These are phyloP conservation scores for Heteromyza rotundicornis DNA, from an alignment of 2,888 invertebrate genomes.

Conservation along the genomic window DNA sequence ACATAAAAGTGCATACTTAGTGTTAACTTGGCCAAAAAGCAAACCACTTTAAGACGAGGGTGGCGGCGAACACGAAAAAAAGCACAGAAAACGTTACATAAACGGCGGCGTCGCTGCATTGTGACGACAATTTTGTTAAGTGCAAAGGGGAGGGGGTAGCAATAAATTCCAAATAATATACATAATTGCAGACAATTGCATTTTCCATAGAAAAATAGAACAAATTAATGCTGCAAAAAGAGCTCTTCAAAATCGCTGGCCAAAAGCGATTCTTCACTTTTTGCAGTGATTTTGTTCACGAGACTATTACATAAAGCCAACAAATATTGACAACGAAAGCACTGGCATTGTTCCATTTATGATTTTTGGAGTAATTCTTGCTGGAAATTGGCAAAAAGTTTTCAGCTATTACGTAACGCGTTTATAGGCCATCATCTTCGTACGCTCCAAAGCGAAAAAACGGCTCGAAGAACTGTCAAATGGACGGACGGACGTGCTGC, in stretches of 20 bases:
- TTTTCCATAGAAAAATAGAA: no score
- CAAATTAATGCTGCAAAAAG: not conserved
- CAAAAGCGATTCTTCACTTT: no score
- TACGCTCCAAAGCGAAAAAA: not conserved
- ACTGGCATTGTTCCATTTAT: conserved; percentile 21
- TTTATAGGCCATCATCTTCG: conserved; percentile 13
- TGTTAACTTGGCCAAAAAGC: no score
- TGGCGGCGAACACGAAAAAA: not conserved
- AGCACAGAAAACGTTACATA: not conserved
- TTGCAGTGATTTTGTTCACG: not conserved
- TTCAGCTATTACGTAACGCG: conserved; percentile 34
- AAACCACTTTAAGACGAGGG: no score
- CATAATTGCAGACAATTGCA: no score
- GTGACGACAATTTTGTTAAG: no score
- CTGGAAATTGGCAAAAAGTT: conserved; percentile 8
- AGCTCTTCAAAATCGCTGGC: no score
- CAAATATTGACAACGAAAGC: no score
- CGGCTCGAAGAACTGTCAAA: conserved; percentile 24
- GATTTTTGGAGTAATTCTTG: conserved; percentile 8
- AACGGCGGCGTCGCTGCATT: not conserved
- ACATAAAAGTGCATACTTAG: no score
- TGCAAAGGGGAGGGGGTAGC: no score
- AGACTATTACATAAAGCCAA: not conserved
- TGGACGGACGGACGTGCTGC: conserved; percentile 29
- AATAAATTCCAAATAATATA: no score